Evolutionary conservation across 2,113 vertebrate genomes (phyloP), one percentile per base, ranked within the genome.

Genomic region (Philantomba maxwellii): DNA sequence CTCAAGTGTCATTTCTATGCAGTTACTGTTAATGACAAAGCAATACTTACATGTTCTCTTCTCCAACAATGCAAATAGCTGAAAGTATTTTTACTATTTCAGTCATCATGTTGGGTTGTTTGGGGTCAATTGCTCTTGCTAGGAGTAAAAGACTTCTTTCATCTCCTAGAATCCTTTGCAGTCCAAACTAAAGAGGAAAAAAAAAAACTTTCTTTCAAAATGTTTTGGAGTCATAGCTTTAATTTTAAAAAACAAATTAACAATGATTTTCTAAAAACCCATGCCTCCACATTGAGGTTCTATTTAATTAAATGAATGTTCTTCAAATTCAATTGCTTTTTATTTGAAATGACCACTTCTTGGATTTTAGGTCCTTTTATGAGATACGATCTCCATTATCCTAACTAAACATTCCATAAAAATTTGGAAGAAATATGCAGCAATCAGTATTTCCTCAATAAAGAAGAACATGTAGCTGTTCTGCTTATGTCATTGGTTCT

Each of bases 81-180:
- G 99, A 99, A 87, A 99, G 99, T 83, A 99, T 99, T 98, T 99
- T 99, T 94, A 99, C 99, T 26, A 99, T 99, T 98, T 99, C 99
- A 0, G 99, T 99, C 99, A 99, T 99, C 99, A 99, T 99, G 97
- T 98, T 99, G 36, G 99, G 99, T 84, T 99, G 99, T 97, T 99
- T 99, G 89, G 99, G 99, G 98, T 99, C 99, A 95, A 99, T 99
- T 4, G 99, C 99, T 98, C 99, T 98, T 43, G 99, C 99, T 97
- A 99, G 93, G 47, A 99, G 97, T 87, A 99, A 97, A 43, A 99
- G 99, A 96, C 99, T 99, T 92, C 99, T 99, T 96, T 99, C 99
- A 92, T 99, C 99, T 95, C 99, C 99, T 84, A 99, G 94, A 98
- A 99, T 99, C 97, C 99, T 99, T 99, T 99, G 99, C 96, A 99